These are phyloP conservation scores for Caenorhabditis brenneri DNA, from an alignment of 1,140 invertebrate species.

Conservation along the genomic window DNA sequence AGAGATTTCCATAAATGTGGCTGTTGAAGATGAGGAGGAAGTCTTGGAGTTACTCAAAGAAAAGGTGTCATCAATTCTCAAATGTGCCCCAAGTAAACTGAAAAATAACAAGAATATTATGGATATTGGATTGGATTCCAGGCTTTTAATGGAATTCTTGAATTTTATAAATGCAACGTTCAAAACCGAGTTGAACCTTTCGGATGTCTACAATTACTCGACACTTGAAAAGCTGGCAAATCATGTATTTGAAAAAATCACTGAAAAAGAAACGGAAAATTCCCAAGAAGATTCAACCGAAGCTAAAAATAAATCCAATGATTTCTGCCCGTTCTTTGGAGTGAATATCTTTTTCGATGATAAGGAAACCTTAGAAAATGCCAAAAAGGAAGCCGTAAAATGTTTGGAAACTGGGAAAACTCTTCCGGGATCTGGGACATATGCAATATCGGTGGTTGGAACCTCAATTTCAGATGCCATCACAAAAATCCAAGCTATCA, in stretches of 20 bases:
- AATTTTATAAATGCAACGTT: not conserved
- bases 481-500: not conserved
- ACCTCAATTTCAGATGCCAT: not conserved
- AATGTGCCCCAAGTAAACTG: slow-evolving; percentile 5
- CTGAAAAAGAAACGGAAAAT: not conserved
- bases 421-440: not conserved
- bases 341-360: not conserved
- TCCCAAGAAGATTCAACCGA: not conserved
- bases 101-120: slow-evolving; percentile 43
- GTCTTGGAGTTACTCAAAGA: not conserved
- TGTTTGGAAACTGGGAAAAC: not conserved
- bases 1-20: not conserved
- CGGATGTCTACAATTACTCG: slow-evolving; percentile 13
- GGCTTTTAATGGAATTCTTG: not conserved
- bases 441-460: not conserved
- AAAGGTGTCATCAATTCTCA: not conserved
- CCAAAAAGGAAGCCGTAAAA: not conserved
- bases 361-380: not conserved
- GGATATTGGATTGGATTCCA: slow-evolving; percentile 38
- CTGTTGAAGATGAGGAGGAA: slow-evolving; percentile 32
- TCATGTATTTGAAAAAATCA: not conserved
- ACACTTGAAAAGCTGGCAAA: slow-evolving; percentile 6
- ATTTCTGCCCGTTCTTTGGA: slow-evolving; percentile 19
- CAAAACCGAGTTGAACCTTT: slow-evolving; percentile 9
- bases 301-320: not conserved